phyloP scores from a whole-genome alignment of 2,113 vertebrate species.

The Phycodurus eques region DNA sequence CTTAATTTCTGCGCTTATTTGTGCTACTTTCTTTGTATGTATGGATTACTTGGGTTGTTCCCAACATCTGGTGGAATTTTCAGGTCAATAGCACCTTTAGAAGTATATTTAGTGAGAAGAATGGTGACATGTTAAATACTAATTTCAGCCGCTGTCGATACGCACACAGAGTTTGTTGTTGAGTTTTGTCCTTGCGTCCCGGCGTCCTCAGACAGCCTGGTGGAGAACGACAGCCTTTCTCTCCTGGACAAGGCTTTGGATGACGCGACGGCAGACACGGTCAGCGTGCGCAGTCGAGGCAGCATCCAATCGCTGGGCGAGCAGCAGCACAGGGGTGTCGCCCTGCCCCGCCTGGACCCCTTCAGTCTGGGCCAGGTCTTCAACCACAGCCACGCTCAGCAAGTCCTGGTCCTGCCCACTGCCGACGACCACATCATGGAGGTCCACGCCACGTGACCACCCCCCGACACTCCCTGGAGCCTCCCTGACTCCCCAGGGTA shows the following conservation, averaged over 20 bases:
- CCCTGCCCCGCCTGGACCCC: conserved; percentile 90
- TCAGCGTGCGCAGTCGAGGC: conserved; percentile 84
- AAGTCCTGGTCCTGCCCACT: conserved; percentile 90
- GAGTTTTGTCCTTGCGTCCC: neutral
- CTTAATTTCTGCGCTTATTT: no score
- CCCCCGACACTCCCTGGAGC: no score
- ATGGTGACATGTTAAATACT: no score
- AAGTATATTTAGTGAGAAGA: no score
- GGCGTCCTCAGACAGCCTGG: conserved; percentile 82
- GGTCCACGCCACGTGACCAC: conserved; percentile 90
- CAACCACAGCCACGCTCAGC: conserved; percentile 81
- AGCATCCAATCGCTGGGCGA: conserved; percentile 79
- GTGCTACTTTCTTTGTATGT: no score
- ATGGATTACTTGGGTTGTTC: no score
- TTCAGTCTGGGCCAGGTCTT: conserved; percentile 90
- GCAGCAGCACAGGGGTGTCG: conserved; percentile 82
- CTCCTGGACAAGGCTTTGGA: conserved; percentile 88
- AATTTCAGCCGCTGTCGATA: neutral
- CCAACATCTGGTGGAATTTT: no score
- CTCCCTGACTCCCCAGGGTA: no score
- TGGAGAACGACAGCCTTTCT: conserved; percentile 91
- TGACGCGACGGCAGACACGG: conserved; percentile 81
- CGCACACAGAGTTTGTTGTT: neutral
- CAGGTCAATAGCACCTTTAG: no score
- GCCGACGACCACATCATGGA: conserved; percentile 93